Conservation (phyloP, 2,113 vertebrate species). For the Oostethus manadensis region DNA sequence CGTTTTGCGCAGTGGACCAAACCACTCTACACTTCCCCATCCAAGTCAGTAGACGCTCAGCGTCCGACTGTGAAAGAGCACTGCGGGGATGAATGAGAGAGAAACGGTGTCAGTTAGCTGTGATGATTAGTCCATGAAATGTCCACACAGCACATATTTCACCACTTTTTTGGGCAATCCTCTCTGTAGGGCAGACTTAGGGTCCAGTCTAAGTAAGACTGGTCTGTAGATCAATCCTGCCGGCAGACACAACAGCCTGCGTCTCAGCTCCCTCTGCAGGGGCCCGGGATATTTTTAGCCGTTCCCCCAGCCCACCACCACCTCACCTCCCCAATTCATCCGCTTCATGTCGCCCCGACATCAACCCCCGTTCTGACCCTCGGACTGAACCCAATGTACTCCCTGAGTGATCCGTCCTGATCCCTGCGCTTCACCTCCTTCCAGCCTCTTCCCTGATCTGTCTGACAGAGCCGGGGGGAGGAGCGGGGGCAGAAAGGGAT, state of each 20-base stretch:
- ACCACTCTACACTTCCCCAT: too few species aligned
- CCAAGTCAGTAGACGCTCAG: too few species aligned
- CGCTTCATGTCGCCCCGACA: constrained; percentile 29
- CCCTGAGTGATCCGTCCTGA: constrained; percentile 29
- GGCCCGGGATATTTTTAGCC: constrained; percentile 64
- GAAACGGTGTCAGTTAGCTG: too few species aligned
- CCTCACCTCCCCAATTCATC: constrained; percentile 35
- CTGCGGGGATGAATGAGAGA: too few species aligned
- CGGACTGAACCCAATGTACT: constrained; percentile 37
- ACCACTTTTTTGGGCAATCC: too few species aligned
- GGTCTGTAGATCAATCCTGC: constrained; percentile 50
- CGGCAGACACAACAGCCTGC: constrained; percentile 55
- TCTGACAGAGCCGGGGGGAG: not conserved
- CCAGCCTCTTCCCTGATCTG: constrained; percentile 17
- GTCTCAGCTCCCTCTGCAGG: constrained; percentile 46
- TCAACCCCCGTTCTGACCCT: constrained; percentile 36
- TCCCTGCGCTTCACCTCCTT: constrained; percentile 12
- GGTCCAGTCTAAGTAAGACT: constrained; percentile 39
- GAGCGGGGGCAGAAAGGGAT: too few species aligned
- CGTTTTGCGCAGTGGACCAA: too few species aligned
- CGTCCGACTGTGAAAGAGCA: too few species aligned
- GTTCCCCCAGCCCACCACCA: constrained; percentile 19
- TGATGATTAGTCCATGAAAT: too few species aligned
- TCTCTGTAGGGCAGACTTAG: constrained; percentile 44
- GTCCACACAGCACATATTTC: too few species aligned